Evolutionary conservation across 2,113 vertebrate genomes (phyloP), one percentile per base, ranked within the genome.

Genomic region (Pseudopodoces humilis): DNA sequence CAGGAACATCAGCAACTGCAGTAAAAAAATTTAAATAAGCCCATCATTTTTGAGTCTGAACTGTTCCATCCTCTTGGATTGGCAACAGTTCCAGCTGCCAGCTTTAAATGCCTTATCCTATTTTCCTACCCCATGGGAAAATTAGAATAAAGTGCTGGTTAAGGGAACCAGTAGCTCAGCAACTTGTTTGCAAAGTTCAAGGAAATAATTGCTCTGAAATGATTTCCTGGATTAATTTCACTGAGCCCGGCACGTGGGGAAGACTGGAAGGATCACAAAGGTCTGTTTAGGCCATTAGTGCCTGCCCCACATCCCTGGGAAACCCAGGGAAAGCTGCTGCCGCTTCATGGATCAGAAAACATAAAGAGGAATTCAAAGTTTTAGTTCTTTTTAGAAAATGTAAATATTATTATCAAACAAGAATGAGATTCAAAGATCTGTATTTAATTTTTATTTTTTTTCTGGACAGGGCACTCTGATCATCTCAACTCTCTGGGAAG

Each of bases 171-270:
- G 83, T 33, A 91, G 74, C 67, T 80, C 71, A 79, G 83, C 22
- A 59, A 53, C 47, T 65, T 74, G 56, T 53, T 64, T 77, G 77
- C 46, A 52, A 64, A 77, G 55, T 6, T 71, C 88, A 94, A 93
- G 84, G 78, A 92, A 94, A 89, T 67, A 46, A 79, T 92, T 44
- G 92, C 88, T 93, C 77, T 65, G 65, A 77, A 94, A 93, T 91
- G 21, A 92, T 94, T 95, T 96, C 93, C 86, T 96, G 94, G 88
- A 90, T 47, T 35, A 52, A 71, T 64, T 95, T 80, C 67, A 56
- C 41, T 1, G 23, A 96, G 86, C 65, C 60, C 37, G 49, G 70
- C 91, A 82, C 6, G 16, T 15, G 59, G 81, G 55, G 55, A 74
- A 68, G 86, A 47, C 81, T 64, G 82, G 55, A 94, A 96, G 80